Percentiles rank a stretch among this genome's conserved stretches.
phyloP scores from a whole-genome alignment of 2,113 vertebrate species.

The Chloroceryle aenea region DNA sequence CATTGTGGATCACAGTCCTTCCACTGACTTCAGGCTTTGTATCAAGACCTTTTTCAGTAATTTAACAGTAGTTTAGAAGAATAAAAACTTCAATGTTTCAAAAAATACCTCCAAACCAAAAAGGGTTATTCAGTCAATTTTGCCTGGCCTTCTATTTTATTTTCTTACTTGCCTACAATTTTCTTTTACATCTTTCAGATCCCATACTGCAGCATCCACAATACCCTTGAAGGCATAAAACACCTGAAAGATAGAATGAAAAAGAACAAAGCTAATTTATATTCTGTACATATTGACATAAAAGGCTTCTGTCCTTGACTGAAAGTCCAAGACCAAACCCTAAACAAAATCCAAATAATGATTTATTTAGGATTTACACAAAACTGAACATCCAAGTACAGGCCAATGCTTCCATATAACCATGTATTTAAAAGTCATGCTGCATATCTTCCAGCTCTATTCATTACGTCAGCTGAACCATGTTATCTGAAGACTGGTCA shows the following conservation, averaged over 20 bases:
- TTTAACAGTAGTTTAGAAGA: neutral
- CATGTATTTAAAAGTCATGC: rapidly evolving
- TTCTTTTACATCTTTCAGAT: neutral
- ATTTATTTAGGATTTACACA: neutral
- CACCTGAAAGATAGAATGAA: neutral
- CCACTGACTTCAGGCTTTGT: neutral
- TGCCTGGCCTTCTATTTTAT: neutral
- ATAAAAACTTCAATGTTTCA: neutral
- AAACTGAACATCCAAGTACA: neutral
- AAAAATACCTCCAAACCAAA: neutral
- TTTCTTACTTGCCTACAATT: neutral
- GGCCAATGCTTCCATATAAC: neutral
- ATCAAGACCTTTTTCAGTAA: neutral
- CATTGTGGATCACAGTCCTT: neutral
- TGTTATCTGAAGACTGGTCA: neutral
- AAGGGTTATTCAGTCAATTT: neutral
- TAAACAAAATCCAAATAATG: neutral
- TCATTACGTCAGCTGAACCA: neutral
- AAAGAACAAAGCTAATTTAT: neutral
- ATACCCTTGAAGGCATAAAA: neutral
- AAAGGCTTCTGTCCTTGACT: neutral
- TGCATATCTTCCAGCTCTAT: neutral
- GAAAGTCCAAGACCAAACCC: neutral
- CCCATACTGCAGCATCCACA: neutral
- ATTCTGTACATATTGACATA: neutral